These are phyloP conservation scores for Chloropsis cyanopogon DNA, from an alignment of 2,113 vertebrate genomes.

Conservation along the genomic window DNA sequence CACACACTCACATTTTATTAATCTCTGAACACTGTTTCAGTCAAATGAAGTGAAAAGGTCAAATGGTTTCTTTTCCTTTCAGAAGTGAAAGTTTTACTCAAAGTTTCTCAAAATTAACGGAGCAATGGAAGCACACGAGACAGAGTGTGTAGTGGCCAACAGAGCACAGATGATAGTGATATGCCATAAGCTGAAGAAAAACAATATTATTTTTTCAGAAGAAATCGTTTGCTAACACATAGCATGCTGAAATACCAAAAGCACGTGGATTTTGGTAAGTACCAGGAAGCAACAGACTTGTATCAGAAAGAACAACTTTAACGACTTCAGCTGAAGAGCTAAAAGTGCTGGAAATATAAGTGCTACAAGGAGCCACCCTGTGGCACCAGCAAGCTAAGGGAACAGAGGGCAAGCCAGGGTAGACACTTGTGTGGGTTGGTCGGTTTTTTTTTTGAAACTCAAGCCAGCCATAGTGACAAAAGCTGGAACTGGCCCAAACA, in stretches of 20 bases:
- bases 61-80: slow-evolving; percentile 40
- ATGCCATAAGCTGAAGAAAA: not conserved
- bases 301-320: not conserved
- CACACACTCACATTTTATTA: not conserved
- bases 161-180: not conserved
- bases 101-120: not conserved
- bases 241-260: not conserved
- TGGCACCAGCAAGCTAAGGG: slow-evolving; percentile 55
- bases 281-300: not conserved
- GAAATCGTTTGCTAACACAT: not conserved
- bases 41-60: not conserved
- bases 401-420: slow-evolving; percentile 3
- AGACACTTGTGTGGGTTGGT: not conserved
- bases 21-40: not conserved
- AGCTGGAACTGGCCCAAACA: slow-evolving; percentile 26
- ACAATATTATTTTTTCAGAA: not conserved
- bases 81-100: slow-evolving; percentile 32
- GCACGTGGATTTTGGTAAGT: not conserved
- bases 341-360: not conserved
- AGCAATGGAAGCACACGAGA: not conserved
- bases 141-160: not conserved
- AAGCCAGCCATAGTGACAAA: not conserved
- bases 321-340: not conserved
- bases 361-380: slow-evolving; percentile 65
- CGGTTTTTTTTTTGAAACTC: not conserved